Percentiles rank a stretch among this genome's conserved stretches.
phyloP scores from a whole-genome alignment of 2,888 invertebrate genomes.

The Drosophila villosipedis region DNA sequence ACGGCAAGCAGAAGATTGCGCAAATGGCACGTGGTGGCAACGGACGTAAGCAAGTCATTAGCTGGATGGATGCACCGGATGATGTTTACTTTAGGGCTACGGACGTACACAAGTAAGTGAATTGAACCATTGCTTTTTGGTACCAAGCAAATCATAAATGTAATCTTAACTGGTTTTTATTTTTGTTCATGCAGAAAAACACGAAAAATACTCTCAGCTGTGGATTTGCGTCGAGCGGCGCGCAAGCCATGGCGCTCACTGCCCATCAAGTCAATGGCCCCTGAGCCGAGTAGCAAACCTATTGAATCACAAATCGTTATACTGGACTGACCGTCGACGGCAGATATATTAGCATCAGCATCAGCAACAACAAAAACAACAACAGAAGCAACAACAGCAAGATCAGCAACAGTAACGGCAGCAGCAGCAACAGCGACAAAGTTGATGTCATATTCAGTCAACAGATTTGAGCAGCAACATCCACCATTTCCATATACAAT shows the following conservation, averaged over 20 bases:
- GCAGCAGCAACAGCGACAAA: constrained; percentile 51
- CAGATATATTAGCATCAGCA: constrained; percentile 65
- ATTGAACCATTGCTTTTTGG: neutral
- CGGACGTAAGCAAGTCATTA: constrained; percentile 95
- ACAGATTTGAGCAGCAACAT: constrained; percentile 73
- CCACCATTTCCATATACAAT: constrained; percentile 88
- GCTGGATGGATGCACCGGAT: constrained; percentile 99
- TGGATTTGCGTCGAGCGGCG: constrained; percentile 93
- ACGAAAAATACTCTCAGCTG: constrained; percentile 91
- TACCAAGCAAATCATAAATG: neutral
- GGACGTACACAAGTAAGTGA: constrained; percentile 93
- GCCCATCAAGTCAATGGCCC: constrained; percentile 83
- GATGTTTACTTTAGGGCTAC: constrained; percentile 98
- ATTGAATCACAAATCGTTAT: constrained; percentile 90
- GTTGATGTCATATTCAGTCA: constrained; percentile 69
- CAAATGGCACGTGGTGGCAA: constrained; percentile 91
- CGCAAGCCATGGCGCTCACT: constrained; percentile 93
- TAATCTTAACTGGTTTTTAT: constrained; percentile 12
- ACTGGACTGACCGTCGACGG: constrained; percentile 89
- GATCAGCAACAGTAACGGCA: constrained; percentile 30
- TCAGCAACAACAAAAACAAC: constrained; percentile 34
- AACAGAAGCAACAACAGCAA: constrained; percentile 36
- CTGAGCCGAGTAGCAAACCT: constrained; percentile 83
- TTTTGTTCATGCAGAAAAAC: constrained; percentile 88
- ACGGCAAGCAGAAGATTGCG: constrained; percentile 93